Conservation (phyloP, 1,140 invertebrate species). For the Heliconius eleuchia region DNA sequence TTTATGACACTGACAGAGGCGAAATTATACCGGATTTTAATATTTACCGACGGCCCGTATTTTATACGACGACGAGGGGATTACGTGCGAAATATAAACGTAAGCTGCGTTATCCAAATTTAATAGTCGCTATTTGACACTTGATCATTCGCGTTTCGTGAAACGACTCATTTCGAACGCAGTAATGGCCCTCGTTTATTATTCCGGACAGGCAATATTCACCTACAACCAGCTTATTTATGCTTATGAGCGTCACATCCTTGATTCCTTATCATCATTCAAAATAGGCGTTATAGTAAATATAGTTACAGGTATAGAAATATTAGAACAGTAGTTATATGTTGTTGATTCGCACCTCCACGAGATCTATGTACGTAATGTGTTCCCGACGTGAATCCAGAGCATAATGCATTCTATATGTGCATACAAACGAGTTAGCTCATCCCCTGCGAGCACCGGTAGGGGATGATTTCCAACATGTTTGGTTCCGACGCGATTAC, state of each 20-base stretch:
- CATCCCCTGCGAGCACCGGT: slow-evolving; percentile 42
- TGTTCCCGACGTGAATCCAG: slow-evolving; percentile 30
- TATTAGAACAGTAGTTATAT: too few relatives aligned
- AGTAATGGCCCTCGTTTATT: slow-evolving; percentile 58
- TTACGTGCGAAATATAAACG: slow-evolving; percentile 72
- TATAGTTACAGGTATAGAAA: neutral
- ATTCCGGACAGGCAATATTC: slow-evolving; percentile 48
- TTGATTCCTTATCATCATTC: slow-evolving; percentile 29
- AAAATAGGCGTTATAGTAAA: slow-evolving; percentile 12
- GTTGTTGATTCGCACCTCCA: neutral
- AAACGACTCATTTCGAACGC: slow-evolving; percentile 57
- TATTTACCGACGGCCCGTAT: slow-evolving; percentile 74
- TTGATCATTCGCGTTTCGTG: slow-evolving; percentile 65
- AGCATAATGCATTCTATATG: slow-evolving; percentile 58
- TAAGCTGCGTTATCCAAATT: slow-evolving; percentile 71
- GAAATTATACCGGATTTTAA: slow-evolving; percentile 71
- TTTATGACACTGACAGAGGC: slow-evolving; percentile 68
- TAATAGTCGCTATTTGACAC: slow-evolving; percentile 73
- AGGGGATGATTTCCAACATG: slow-evolving; percentile 63
- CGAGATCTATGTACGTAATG: neutral
- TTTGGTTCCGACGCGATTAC: slow-evolving; percentile 58
- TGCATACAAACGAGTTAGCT: slow-evolving; percentile 54
- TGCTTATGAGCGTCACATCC: slow-evolving; percentile 31
- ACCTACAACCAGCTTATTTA: slow-evolving; percentile 41
- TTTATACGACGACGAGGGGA: slow-evolving; percentile 69